Conservation (phyloP, 2,888 invertebrate genomes). For the Drosophila colorata region DNA sequence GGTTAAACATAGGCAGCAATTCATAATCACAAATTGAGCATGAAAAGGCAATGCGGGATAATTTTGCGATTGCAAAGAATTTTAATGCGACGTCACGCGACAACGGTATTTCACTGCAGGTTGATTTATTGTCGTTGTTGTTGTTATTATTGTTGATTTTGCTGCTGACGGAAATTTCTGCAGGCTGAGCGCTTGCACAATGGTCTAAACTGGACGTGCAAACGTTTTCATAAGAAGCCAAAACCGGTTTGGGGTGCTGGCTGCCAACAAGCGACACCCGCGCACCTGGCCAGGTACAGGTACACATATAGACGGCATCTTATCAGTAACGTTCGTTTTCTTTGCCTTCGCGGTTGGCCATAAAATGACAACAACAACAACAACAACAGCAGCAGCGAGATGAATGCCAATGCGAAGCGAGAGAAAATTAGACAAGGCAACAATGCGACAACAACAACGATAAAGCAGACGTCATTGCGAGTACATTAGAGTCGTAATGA, state of each 20-base stretch:
- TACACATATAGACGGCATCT: conserved; percentile 43
- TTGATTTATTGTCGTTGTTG: conserved; percentile 13
- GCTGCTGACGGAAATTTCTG: conserved; percentile 28
- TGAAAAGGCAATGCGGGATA: conserved; percentile 52
- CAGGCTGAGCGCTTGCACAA: conserved; percentile 26
- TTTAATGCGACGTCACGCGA: conserved; percentile 67
- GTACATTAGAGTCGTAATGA: conserved; percentile 8
- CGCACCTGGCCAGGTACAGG: conserved; percentile 49
- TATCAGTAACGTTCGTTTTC: conserved; percentile 68
- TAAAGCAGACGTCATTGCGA: conserved; percentile 45
- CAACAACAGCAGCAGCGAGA: conserved; percentile 46
- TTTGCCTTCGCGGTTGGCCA: conserved; percentile 51
- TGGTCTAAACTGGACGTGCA: conserved; percentile 44
- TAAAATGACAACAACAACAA: conserved; percentile 52
- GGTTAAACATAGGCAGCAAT: conserved; percentile 35
- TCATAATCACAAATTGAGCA: conserved; percentile 60
- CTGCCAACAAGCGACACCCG: conserved; percentile 54
- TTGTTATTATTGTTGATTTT: conserved; percentile 6
- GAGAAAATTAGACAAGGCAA: conserved; percentile 30
- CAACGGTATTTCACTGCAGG: conserved; percentile 43
- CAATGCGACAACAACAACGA: conserved; percentile 11
- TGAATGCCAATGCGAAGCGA: conserved; percentile 51
- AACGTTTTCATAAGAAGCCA: conserved; percentile 44
- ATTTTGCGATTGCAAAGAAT: conserved; percentile 48
- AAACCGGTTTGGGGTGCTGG: conserved; percentile 51